Percentiles rank a stretch among this genome's conserved stretches.
Conservation (phyloP, 1,140 invertebrate genomes). For the Episyrphus balteatus region DNA sequence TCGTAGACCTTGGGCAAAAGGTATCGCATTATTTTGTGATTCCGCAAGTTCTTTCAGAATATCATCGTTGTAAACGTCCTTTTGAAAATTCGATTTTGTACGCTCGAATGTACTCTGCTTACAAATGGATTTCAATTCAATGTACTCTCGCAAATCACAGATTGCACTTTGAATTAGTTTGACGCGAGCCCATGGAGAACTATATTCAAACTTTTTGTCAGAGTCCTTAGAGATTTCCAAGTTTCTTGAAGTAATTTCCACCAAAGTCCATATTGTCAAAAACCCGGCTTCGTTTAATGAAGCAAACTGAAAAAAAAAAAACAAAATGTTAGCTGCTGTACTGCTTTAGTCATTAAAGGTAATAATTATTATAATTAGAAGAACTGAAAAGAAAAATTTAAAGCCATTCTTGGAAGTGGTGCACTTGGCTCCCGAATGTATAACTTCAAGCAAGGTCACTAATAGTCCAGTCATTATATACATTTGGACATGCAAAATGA, state of each 20-base stretch:
- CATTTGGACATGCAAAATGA: too few species aligned
- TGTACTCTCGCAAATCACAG: conserved; percentile 21
- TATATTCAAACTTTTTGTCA: conserved; percentile 16
- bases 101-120: conserved; percentile 21
- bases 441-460: too few species aligned
- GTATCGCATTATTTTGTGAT: conserved; percentile 11
- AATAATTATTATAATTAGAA: neutral
- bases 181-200: conserved; percentile 28
- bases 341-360: neutral
- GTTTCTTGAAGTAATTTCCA: conserved; percentile 11
- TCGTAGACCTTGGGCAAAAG: conserved; percentile 18
- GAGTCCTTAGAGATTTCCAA: neutral
- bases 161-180: conserved; percentile 29
- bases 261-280: conserved; percentile 29
- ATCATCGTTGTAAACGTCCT: conserved; percentile 30
- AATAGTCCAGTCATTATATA: too few species aligned
- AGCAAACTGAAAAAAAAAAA: conserved; percentile 15
- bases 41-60: conserved; percentile 25
- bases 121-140: conserved; percentile 15
- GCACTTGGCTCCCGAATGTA: too few species aligned
- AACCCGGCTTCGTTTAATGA: conserved; percentile 31
- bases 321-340: too few species aligned
- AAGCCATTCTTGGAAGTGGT: too few species aligned
- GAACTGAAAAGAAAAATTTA: too few species aligned
- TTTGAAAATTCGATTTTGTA: conserved; percentile 29